Percentiles rank a stretch among this genome's conserved stretches.
These are phyloP conservation scores for Coelinius sp. DNA, from an alignment of 2,888 invertebrate genomes.

Conservation along the genomic window DNA sequence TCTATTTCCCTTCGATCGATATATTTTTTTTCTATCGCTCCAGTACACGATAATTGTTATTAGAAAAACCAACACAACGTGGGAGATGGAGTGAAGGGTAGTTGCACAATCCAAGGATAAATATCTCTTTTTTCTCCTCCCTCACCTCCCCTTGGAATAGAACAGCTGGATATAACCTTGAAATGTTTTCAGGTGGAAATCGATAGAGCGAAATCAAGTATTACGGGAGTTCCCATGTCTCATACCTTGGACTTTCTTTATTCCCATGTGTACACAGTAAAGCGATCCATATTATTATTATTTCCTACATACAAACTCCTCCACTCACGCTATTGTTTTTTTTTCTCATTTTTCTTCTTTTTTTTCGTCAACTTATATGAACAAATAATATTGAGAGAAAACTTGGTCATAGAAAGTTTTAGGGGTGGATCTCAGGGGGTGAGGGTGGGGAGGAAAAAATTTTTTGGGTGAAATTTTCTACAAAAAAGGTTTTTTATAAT, in stretches of 20 bases:
- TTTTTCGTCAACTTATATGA: neutral
- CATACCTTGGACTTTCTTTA: neutral
- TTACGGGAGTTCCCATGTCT: neutral
- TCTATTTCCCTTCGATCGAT: neutral
- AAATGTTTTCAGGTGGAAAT: constrained; percentile 10
- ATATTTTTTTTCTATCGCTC: neutral
- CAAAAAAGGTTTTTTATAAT: too few relatives aligned
- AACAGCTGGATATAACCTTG: constrained; percentile 16
- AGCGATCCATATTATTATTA: constrained; percentile 19
- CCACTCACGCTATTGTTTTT: neutral
- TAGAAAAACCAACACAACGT: neutral
- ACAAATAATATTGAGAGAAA: neutral
- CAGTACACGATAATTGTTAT: neutral
- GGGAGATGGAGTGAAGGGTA: neutral
- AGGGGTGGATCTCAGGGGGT: too few relatives aligned
- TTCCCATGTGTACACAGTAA: constrained; percentile 14
- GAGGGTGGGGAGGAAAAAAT: too few relatives aligned
- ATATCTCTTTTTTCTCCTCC: neutral
- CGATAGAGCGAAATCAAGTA: constrained; percentile 11
- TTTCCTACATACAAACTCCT: neutral
- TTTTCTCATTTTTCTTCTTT: too few relatives aligned
- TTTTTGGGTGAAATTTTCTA: too few relatives aligned
- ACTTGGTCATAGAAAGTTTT: too few relatives aligned
- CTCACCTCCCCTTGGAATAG: neutral
- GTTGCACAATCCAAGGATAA: constrained; percentile 11